phyloP scores from a whole-genome alignment of 2,113 vertebrate species.

The Piaya cayana region DNA sequence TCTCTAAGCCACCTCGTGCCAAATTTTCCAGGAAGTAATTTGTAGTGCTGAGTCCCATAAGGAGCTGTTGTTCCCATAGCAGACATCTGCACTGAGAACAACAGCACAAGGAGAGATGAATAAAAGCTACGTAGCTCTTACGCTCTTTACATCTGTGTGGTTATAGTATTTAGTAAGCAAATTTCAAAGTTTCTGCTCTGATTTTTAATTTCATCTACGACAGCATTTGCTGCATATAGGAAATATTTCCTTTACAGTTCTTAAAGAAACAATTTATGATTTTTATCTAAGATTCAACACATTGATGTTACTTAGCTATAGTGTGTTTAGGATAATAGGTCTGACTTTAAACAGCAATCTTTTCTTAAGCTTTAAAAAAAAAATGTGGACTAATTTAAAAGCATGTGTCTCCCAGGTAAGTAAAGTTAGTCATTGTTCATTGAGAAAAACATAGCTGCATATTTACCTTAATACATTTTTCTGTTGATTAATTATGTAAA shows the following conservation, averaged over 20 bases:
- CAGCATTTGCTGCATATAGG: not conserved
- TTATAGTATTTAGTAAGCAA: not conserved
- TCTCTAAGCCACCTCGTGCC: not conserved
- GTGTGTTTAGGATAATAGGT: not conserved
- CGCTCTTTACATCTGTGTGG: not conserved
- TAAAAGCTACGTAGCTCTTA: not conserved
- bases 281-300: not conserved
- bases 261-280: not conserved
- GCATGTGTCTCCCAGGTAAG: not conserved
- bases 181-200: not conserved
- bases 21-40: conserved; percentile 58
- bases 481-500: conserved; percentile 37
- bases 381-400: not conserved
- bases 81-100: conserved; percentile 49
- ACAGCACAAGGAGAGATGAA: conserved; percentile 21
- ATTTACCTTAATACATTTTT: not conserved
- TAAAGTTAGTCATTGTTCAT: not conserved
- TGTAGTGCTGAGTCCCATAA: not conserved
- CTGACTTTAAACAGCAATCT: not conserved
- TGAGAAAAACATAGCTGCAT: not conserved
- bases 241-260: not conserved
- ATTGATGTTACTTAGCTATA: not conserved
- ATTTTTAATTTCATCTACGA: not conserved
- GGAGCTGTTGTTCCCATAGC: not conserved
- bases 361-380: not conserved